Conservation (phyloP, 2,797 vertebrate genomes). For the Tinamus major region DNA sequence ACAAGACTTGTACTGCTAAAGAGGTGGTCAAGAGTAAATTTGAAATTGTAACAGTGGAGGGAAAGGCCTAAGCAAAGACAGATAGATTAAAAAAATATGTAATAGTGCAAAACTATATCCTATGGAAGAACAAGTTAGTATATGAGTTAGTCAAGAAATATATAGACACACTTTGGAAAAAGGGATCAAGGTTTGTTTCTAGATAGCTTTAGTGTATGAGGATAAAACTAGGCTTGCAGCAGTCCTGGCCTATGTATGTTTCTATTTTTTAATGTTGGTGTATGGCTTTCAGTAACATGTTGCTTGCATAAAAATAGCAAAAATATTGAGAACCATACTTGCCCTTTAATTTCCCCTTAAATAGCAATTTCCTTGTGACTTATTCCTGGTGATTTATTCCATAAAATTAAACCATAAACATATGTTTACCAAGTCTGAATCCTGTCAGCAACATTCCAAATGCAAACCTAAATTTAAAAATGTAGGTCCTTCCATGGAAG, state of each 20-base stretch:
- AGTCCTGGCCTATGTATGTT: not conserved
- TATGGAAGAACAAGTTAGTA: not conserved
- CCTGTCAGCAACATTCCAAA: not conserved
- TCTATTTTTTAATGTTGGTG: not conserved
- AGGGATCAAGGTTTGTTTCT: not conserved
- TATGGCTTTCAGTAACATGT: not conserved
- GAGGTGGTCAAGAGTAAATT: not conserved
- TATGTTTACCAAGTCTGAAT: not conserved
- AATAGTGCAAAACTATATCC: not conserved
- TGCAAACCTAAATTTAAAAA: not conserved
- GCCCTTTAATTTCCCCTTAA: not conserved
- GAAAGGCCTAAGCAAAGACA: not conserved
- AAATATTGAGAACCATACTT: not conserved
- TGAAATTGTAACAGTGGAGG: not conserved
- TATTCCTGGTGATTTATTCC: not conserved
- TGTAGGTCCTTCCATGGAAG: not conserved
- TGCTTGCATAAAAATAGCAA: not conserved
- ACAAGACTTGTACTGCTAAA: not conserved
- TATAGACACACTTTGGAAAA: not conserved
- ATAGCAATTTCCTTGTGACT: not conserved
- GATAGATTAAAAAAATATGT: not conserved
- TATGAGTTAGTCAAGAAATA: not conserved
- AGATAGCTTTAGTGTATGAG: not conserved
- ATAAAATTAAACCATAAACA: not conserved
- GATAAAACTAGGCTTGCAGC: not conserved